Percentiles rank a stretch among this genome's conserved stretches.
Conservation (phyloP, 1,140 invertebrate species). For the Lysiphlebus fabarum region DNA sequence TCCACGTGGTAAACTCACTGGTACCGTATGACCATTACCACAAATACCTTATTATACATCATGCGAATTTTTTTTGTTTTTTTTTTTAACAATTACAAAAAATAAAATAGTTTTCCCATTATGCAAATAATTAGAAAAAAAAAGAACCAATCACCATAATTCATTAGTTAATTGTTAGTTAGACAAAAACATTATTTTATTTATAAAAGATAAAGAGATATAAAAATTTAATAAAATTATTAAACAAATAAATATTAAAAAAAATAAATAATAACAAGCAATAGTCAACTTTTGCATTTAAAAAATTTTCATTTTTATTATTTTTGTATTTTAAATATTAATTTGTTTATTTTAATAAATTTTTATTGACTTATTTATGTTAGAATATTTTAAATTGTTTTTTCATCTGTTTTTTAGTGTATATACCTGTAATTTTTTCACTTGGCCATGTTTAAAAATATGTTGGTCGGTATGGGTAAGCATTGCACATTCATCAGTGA, state of each 20-base stretch:
- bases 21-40: constrained; percentile 52
- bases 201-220: too few species aligned
- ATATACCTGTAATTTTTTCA: constrained; percentile 44
- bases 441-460: constrained; percentile 49
- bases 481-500: constrained; percentile 82
- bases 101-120: neutral
- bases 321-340: too few species aligned
- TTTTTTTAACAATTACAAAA: neutral
- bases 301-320: too few species aligned
- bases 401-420: neutral
- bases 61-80: constrained; percentile 33
- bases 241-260: too few species aligned
- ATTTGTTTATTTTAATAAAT: constrained; percentile 3
- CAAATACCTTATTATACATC: constrained; percentile 43
- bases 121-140: neutral
- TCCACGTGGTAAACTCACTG: constrained; percentile 48
- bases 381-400: neutral
- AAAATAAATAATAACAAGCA: too few species aligned
- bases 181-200: too few species aligned
- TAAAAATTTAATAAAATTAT: too few species aligned
- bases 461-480: constrained; percentile 68
- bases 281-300: too few species aligned
- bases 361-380: constrained; percentile 17
- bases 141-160: neutral
- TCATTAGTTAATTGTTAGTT: too few species aligned